Base-by-base conservation (phyloP, 2,797 vertebrate genomes). In the Urophycis tenuis region DNA sequence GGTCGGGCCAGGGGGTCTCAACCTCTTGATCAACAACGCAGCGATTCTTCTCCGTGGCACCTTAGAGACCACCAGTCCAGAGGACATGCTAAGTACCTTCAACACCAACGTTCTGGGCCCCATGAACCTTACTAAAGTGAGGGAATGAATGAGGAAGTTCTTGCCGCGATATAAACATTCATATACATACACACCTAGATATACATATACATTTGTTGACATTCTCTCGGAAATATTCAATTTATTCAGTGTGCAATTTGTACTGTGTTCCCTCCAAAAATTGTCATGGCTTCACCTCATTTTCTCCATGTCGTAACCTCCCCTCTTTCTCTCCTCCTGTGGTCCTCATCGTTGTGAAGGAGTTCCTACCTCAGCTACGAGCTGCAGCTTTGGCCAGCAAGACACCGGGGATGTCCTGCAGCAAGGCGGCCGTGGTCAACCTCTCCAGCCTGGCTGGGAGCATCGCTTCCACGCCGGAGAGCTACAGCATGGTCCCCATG, bases 391-490 rank as follows among this genome's bases (percentile, higher is more conserved):
- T 35, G 77, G 79, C 81, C 39, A 88, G 86, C 70, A 36, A 74
- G 0, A 84, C 83, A 8, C 71, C 91, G 0, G 89, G 88, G 0
- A 87, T 93, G 88, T 93, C 92, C 9, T 91, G 87, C 79, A 86
- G 79, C 64, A 93, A 87, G 84, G 92, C 93, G 64, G 91, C 91
- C 19, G 80, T 93, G 22, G 10, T 94, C 85, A 90, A 83, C 84
- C 92, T 94, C 25, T 85, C 90, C 70, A 72, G 88, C 0, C 0
- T 33, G 1, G 0, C 92, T 80, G 89, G 78, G 0, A 93, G 91
- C 74, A 82, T 92, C 0, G 30, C 79, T 34, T 6, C 2, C 0
- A 78, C 85, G 0, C 5, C 80, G 0, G 3, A 82, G 0, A n/a
- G 75, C 0, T 92, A 85, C 64, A 1, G 0, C 11, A 0, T 0